Base-by-base conservation (phyloP, 1,140 invertebrate genomes). In the Eupeodes corollae region DNA sequence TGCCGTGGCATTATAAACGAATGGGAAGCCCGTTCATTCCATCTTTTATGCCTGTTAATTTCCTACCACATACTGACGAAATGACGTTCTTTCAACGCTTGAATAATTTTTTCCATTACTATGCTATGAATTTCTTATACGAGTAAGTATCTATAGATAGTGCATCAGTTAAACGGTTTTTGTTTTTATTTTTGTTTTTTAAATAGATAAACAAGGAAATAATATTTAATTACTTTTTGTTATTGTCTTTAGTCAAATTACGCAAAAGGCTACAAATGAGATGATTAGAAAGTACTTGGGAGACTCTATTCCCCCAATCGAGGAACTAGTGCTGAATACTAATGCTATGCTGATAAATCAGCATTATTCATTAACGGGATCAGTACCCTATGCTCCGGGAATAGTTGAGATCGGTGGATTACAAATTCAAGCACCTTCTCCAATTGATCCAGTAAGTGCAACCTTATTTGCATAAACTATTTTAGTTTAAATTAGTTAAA, bases 401-500 rank as follows among this genome's bases (percentile, higher is more conserved):
- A 67, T 82, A 5, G 63, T 83, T 34, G 77, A 81, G 53, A 63
- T 82, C n/a, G 73, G 73, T n/a, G 74, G 74, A 13, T 67, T 76
- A 52, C 74, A 76, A 48, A 60, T 75, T 9, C 59, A 63, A 21
- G 26, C 58, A 0, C 56, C 59, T 0, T 73, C 71, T 52, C 45
- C 67, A 14, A 56, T 75, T 43, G 70, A 73, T 11, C 58, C 62
- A 55, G 75, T 75, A 51, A 59, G 69, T 65, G 1, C 1, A 32
- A 15, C 31, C n/a, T n/a, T n/a, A n/a, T n/a, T n/a, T n/a, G n/a
- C n/a, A n/a, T n/a, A n/a, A n/a, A n/a, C n/a, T n/a, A n/a, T n/a
- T n/a, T n/a, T n/a, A n/a, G n/a, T n/a, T n/a, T n/a, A n/a, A n/a
- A n/a, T n/a, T n/a, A n/a, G n/a, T n/a, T n/a, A n/a, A n/a, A n/a